Evolutionary conservation across 37 sponge, comb jelly and placozoan species (phyloP), one percentile per base, ranked within the genome.

Genomic region (Lycopodina hypogea): DNA sequence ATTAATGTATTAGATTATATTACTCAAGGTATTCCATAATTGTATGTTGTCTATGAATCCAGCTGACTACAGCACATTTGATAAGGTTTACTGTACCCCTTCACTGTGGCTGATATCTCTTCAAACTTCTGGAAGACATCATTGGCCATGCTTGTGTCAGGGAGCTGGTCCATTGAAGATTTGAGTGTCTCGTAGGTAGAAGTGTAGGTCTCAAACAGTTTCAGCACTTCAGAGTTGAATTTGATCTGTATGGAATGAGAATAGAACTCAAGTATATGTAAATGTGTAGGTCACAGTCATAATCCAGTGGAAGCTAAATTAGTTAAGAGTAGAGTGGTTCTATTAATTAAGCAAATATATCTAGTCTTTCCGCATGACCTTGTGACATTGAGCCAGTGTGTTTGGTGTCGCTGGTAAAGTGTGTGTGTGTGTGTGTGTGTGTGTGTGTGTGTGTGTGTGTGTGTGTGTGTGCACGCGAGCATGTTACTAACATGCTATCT

Each of bases 51-150:
- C n/a, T n/a, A n/a, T n/a, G n/a, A n/a, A n/a, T n/a, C n/a, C n/a
- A n/a, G n/a, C n/a, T n/a, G n/a, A n/a, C n/a, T n/a, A n/a, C n/a
- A n/a, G n/a, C n/a, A n/a, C n/a, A n/a, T n/a, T n/a, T n/a, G n/a
- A n/a, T n/a, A n/a, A n/a, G n/a, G n/a, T n/a, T n/a, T n/a, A n/a
- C n/a, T 52, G 12, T 1, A 83, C 84, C 84, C 52, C 33, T 68
- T 57, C 9, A 83, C 40, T 23, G 41, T 30, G 21, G 35, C 18
- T 21, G 71, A 2, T 2, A 71, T 23, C 12, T 39, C 33, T 38
- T 80, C 81, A 80, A 80, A 80, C 24, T 70, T 80, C 37, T 58
- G 56, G 71, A 80, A 80, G 19, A 42, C 59, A 48, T 70, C 71
- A 3, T 80, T 29, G 26, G 81, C 81, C 2, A 39, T 28, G 17